Conservation (phyloP, 2,888 invertebrate species). For the Dryococelus australis region DNA sequence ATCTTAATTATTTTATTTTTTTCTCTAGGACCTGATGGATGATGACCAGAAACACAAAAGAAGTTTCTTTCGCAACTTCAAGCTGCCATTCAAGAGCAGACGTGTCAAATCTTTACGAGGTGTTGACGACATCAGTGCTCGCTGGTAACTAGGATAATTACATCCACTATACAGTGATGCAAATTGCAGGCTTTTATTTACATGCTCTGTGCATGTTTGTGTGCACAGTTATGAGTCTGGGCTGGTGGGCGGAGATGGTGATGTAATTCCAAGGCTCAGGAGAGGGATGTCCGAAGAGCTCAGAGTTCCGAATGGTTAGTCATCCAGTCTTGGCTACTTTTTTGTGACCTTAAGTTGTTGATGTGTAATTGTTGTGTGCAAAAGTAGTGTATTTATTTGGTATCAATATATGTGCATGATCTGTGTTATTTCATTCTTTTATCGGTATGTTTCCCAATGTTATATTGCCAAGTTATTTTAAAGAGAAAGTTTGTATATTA, state of each 20-base stretch:
- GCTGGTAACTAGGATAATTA: slow-evolving; percentile 33
- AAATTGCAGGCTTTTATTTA: background rate
- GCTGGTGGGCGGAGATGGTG: slow-evolving; percentile 55
- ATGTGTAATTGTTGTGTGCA: too few species aligned
- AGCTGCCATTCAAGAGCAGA: slow-evolving; percentile 71
- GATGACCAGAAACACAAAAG: slow-evolving; percentile 66
- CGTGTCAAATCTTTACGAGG: slow-evolving; percentile 64
- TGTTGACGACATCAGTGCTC: slow-evolving; percentile 53
- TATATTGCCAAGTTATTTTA: too few species aligned
- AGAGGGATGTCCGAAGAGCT: slow-evolving; percentile 58
- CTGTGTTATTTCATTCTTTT: too few species aligned
- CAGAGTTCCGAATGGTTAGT: slow-evolving; percentile 41
- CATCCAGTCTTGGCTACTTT: background rate
- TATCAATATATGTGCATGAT: too few species aligned
- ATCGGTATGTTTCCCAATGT: too few species aligned
- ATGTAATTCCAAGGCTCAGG: slow-evolving; percentile 48
- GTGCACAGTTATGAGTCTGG: slow-evolving; percentile 50
- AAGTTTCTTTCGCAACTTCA: slow-evolving; percentile 77
- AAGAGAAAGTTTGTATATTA: too few species aligned
- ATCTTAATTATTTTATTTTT: background rate
- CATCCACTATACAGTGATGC: background rate
- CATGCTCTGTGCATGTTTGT: background rate
- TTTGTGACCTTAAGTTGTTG: too few species aligned
- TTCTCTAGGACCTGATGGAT: slow-evolving; percentile 58
- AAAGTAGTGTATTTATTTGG: too few species aligned